These are phyloP conservation scores for Morone chrysops DNA, from an alignment of 2,113 vertebrate genomes.

Conservation along the genomic window DNA sequence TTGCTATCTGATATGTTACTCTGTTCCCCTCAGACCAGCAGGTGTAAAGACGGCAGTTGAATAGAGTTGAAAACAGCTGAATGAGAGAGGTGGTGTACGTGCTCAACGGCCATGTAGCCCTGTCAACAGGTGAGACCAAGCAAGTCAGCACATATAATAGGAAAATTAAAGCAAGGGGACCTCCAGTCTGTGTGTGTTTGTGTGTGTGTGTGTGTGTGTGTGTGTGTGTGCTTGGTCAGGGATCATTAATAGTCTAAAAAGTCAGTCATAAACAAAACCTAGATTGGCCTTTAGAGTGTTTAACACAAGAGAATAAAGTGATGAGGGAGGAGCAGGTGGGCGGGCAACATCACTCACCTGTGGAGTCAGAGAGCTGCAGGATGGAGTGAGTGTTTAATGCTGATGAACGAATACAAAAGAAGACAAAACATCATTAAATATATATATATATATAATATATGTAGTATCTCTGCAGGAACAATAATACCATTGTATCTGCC, in stretches of 20 bases:
- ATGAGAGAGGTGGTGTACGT: slow-evolving; percentile 23
- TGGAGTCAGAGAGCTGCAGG: slow-evolving; percentile 11
- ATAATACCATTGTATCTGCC: background rate
- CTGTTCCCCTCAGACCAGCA: slow-evolving; percentile 14
- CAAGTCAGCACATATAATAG: slow-evolving; percentile 12
- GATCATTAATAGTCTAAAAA: slow-evolving; percentile 16
- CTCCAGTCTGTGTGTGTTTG: background rate
- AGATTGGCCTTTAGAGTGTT: background rate
- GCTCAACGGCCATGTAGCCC: background rate
- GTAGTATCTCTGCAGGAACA: background rate
- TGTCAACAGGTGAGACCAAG: slow-evolving; percentile 51
- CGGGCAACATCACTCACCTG: slow-evolving; percentile 11
- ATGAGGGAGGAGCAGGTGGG: slow-evolving; percentile 67
- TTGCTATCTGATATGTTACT: slow-evolving; percentile 44
- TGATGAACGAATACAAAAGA: slow-evolving; percentile 14
- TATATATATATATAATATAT: too few species aligned
- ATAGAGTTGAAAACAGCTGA: slow-evolving; percentile 17
- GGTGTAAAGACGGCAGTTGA: slow-evolving; percentile 30
- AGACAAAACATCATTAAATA: background rate
- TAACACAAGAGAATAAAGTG: slow-evolving; percentile 29
- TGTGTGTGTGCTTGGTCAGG: slow-evolving; percentile 35
- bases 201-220: background rate
- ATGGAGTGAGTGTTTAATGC: background rate
- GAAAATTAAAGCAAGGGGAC: slow-evolving; percentile 14
- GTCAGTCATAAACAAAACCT: slow-evolving; percentile 1